Conservation (phyloP, 2,113 vertebrate species). For the Procavia capensis region DNA sequence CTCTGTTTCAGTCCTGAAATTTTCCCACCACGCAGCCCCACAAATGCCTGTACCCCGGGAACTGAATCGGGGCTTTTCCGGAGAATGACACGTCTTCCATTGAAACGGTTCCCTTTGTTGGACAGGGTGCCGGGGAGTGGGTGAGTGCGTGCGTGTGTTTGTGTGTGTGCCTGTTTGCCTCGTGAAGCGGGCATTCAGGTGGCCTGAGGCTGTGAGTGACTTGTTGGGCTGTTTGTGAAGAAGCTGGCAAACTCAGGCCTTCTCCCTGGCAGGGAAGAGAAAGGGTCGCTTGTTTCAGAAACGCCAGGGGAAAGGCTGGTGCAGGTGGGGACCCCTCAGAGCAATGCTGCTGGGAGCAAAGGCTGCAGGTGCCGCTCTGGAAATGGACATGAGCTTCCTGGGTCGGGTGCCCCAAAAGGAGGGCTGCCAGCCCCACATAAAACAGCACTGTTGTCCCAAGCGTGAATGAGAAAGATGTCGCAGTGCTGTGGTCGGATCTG, state of each 20-base stretch:
- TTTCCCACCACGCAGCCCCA: conserved; percentile 63
- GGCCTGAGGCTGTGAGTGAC: conserved; percentile 68
- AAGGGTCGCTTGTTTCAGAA: conserved; percentile 84
- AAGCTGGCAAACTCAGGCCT: conserved; percentile 79
- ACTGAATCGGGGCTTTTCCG: conserved; percentile 76
- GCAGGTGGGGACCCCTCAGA: conserved; percentile 87
- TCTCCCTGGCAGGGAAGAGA: conserved; percentile 85
- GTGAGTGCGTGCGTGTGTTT: not conserved
- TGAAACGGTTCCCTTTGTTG: conserved; percentile 65
- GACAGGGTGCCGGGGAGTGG: not conserved
- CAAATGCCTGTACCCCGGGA: conserved; percentile 3
- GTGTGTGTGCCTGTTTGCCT: conserved; percentile 54
- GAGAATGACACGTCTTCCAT: conserved; percentile 64
- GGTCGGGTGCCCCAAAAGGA: conserved; percentile 75
- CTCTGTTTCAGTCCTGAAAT: conserved; percentile 42
- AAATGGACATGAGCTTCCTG: conserved; percentile 88
- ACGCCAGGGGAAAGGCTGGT: conserved; percentile 65
- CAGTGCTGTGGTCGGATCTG: conserved; percentile 89
- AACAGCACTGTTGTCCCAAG: conserved; percentile 87
- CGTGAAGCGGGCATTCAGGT: conserved; percentile 84
- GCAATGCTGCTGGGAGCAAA: conserved; percentile 82
- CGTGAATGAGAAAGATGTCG: conserved; percentile 91
- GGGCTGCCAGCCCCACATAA: conserved; percentile 86
- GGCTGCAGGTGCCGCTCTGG: conserved; percentile 87
- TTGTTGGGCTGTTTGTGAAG: conserved; percentile 80